These are phyloP conservation scores for Aspidoscelis tigris DNA, from an alignment of 2,113 vertebrate genomes.

Conservation along the genomic window DNA sequence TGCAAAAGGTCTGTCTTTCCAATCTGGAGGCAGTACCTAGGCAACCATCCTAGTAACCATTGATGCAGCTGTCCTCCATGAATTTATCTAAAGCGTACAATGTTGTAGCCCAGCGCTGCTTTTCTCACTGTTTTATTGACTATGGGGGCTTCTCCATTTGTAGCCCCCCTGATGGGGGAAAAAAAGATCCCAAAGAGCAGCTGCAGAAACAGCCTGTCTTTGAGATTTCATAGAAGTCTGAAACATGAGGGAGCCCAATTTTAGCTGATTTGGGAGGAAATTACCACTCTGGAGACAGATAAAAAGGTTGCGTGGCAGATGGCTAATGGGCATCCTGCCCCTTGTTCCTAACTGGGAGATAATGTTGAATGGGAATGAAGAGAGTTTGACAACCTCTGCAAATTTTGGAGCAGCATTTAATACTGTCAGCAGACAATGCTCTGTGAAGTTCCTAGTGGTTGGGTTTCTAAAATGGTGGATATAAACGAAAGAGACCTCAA, in stretches of 20 bases:
- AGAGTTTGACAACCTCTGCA: background rate
- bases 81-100: no score
- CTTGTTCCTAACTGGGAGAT: background rate
- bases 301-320: constrained; percentile 3
- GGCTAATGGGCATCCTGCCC: constrained; percentile 4
- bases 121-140: no score
- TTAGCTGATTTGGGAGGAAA: background rate
- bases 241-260: background rate
- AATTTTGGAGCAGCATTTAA: constrained; percentile 12
- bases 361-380: background rate
- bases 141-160: no score
- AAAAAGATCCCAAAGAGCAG: background rate
- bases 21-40: no score
- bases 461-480: background rate
- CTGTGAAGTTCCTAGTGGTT: background rate
- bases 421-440: constrained; percentile 29
- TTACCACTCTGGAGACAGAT: background rate
- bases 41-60: no score
- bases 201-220: no score
- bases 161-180: no score
- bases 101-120: no score
- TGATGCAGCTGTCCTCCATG: no score
- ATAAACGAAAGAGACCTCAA: background rate
- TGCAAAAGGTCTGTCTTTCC: no score
- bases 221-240: background rate